Base-by-base conservation (phyloP, 2,113 vertebrate species). In the Pavo muticus region DNA sequence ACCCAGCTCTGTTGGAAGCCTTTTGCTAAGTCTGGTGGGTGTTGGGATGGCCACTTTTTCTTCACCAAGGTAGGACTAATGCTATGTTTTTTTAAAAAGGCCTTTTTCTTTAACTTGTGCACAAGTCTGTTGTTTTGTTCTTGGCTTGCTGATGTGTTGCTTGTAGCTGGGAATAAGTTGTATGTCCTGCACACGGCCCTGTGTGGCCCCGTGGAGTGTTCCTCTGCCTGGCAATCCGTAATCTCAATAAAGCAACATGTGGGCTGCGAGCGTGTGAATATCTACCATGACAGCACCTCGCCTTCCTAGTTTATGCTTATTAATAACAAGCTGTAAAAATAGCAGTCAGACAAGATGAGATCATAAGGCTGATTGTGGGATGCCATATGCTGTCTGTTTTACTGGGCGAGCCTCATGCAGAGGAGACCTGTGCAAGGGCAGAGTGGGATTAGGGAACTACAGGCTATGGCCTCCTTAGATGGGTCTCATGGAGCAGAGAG, bases 291-390 rank as follows among this genome's bases (percentile, higher is more conserved):
- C 93, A 89, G 84, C 63, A 83, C 93, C 87, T 96, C 91, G 52
- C 40, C 95, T 91, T 95, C 91, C 93, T 93, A 70, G 95, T 94
- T 97, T 97, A 90, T 91, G 86, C 93, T 94, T 96, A 96, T 97
- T 97, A 97, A 97, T 97, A 96, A 92, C 94, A 94, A 97, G 91
- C 97, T 96, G 94, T 96, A 96, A 97, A 97, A 97, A 97, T 97
- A 97, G 93, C 94, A 93, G 92, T 95, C 96, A 92, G 94, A 84
- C 82, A 67, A 88, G 88, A 92, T 97, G 97, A 98, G 95, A 91
- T 97, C 97, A 97, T 95, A 37, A 73, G 67, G 84, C 94, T 86
- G 95, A 86, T 79, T 0, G 40, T 84, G 91, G 17, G 30, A 78
- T 92, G 92, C 95, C 95, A 95, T 93, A 84, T 96, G 97, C 88